Base-by-base conservation (phyloP, 2,888 invertebrate genomes). In the Nasonia oneida region DNA sequence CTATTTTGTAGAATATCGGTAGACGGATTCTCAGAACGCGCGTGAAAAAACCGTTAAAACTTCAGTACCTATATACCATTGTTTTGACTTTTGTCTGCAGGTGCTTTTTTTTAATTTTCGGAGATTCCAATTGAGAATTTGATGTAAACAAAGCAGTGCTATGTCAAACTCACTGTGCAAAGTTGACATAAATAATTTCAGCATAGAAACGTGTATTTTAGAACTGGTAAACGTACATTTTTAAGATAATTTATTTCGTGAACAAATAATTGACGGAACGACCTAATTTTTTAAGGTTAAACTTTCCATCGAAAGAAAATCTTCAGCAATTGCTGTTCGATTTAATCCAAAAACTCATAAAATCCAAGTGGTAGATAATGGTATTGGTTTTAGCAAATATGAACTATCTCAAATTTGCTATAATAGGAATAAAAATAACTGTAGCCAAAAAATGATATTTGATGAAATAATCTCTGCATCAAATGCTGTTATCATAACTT, bases 341-440 rank as follows among this genome's bases (percentile, higher is more conserved):
- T 91, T 97, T 39, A 94, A 97, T 91, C 92, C 96, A 42, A 91
- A 93, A 83, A 94, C 95, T 87, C 94, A 94, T 89, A 94, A 94
- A 88, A 94, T 97, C 88, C 96, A 96, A 94, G 96, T 97, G 8
- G 94, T 97, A 64, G 97, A 97, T 91, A 97, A 97, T 94, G 97
- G 97, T 2, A 89, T 88, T 89, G 97, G 97, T 2, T 95, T 97
- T 50, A 89, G 93, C 3, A 92, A 94, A 89, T 90, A 93, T 42
- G 95, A 96, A 90, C 94, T 97, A 86, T 90, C 94, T 75, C 88
- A 93, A 39, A 90, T 96, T 76, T 97, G 96, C 18, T 92, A 94
- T 12, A 18, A 37, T 3, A 6, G 75, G 64, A 15, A 50, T 37
- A 37, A 23, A 57, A 86, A 83, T n/a, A 2, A 10, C 15, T 39